phyloP scores from a whole-genome alignment of 53 echinoderm and acorn worm species.

The Zoroaster sp. region DNA sequence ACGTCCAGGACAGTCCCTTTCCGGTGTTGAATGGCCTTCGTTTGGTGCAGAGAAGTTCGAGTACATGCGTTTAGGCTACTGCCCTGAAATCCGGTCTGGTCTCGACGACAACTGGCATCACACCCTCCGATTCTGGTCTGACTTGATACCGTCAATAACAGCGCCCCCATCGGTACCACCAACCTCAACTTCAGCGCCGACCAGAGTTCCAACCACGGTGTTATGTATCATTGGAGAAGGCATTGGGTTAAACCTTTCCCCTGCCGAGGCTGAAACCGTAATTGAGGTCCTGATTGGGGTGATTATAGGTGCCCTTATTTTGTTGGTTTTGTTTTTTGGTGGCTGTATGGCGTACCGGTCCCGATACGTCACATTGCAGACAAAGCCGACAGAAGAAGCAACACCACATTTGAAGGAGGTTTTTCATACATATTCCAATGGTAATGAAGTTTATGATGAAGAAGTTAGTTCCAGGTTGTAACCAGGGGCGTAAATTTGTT shows the following conservation, averaged over 20 bases:
- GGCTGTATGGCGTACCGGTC: neutral
- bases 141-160: slow-evolving; percentile 8
- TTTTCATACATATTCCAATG: neutral
- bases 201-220: no score
- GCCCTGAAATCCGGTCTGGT: slow-evolving; percentile 1
- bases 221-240: slow-evolving; percentile 24
- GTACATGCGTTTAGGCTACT: slow-evolving; percentile 13
- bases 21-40: slow-evolving; percentile 31
- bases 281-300: neutral
- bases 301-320: neutral
- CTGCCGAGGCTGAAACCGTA: neutral
- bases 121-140: slow-evolving; percentile 37
- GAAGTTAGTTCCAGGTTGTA: neutral
- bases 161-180: neutral
- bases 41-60: neutral
- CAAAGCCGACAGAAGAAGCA: neutral
- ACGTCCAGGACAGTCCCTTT: slow-evolving; percentile 1
- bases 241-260: slow-evolving; percentile 11
- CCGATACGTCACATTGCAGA: neutral
- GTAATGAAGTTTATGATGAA: neutral
- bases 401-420: neutral
- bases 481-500: no score
- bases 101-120: neutral
- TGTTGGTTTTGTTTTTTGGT: neutral
- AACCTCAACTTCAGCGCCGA: neutral